Conservation (phyloP, 2,113 vertebrate species). For the Hymenochirus boettgeri region DNA sequence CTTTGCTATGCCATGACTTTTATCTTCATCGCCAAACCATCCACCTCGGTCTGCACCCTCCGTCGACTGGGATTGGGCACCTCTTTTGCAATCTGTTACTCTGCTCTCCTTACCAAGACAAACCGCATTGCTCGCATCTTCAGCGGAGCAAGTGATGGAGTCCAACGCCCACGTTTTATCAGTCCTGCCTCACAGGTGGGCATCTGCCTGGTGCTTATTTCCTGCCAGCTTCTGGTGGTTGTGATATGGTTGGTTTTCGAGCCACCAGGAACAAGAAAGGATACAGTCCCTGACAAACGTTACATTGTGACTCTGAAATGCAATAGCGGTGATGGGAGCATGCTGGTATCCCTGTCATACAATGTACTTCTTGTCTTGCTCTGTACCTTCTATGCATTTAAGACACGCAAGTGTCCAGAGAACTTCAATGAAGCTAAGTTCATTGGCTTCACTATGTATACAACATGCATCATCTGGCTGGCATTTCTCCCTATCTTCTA, state of each 20-base stretch:
- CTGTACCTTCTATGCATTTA: conserved; percentile 97
- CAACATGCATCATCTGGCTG: conserved; percentile 98
- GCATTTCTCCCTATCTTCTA: conserved; percentile 98
- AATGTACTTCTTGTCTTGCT: conserved; percentile 93
- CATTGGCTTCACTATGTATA: conserved; percentile 99
- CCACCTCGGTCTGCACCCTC: conserved; percentile 80
- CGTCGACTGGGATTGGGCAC: conserved; percentile 88
- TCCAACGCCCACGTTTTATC: conserved; percentile 89
- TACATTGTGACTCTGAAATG: conserved; percentile 92
- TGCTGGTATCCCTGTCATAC: conserved; percentile 92
- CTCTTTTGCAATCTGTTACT: conserved; percentile 93
- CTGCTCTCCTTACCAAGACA: conserved; percentile 93
- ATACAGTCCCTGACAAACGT: conserved; percentile 82
- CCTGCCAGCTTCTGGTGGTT: conserved; percentile 91
- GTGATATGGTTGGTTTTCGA: conserved; percentile 90
- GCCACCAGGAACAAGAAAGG: conserved; percentile 86
- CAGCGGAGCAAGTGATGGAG: conserved; percentile 86
- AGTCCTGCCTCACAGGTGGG: conserved; percentile 91
- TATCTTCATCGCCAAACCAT: conserved; percentile 91
- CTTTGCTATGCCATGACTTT: conserved; percentile 98
- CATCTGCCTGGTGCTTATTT: conserved; percentile 91
- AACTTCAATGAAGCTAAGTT: conserved; percentile 99
- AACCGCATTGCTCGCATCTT: conserved; percentile 96
- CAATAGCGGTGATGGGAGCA: conserved; percentile 89
- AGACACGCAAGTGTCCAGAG: conserved; percentile 95